Conservation (phyloP, 2,888 invertebrate genomes). For the Ophraella communa region DNA sequence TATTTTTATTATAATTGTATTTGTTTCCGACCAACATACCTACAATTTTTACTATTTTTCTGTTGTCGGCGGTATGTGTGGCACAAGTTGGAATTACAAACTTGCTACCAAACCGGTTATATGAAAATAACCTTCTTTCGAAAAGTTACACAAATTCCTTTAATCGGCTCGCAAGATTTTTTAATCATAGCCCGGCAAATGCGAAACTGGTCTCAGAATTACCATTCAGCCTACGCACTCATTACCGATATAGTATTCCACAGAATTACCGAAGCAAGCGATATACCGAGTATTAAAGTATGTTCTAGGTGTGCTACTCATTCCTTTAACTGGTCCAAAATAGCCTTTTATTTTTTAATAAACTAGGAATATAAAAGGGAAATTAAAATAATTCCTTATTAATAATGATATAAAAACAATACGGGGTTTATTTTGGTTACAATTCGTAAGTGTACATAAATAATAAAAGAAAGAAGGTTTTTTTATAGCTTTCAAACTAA, state of each 20-base stretch:
- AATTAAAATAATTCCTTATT: no score
- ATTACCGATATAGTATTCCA: background rate
- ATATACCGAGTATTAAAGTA: background rate
- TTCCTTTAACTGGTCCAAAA: no score
- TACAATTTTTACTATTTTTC: background rate
- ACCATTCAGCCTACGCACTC: background rate
- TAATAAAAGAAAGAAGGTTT: no score
- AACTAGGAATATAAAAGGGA: no score
- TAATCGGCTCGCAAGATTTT: conserved; percentile 19
- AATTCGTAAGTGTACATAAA: no score
- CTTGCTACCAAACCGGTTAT: conserved; percentile 40
- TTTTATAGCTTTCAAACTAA: no score
- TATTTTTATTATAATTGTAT: no score
- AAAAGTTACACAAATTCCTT: conserved; percentile 41
- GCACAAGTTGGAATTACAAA: conserved; percentile 33
- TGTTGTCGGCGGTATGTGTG: conserved; percentile 7
- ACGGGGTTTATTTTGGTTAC: no score
- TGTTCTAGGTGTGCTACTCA: no score
- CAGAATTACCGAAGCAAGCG: background rate
- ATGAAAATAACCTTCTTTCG: conserved; percentile 34
- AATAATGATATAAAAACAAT: no score
- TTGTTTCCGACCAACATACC: no score
- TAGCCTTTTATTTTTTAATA: no score
- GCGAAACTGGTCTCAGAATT: background rate
- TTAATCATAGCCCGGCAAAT: background rate